Evolutionary conservation across 2,797 vertebrate genomes (phyloP), one percentile per base, ranked within the genome.

Genomic region (Tokudaia tokunoshimensis): DNA sequence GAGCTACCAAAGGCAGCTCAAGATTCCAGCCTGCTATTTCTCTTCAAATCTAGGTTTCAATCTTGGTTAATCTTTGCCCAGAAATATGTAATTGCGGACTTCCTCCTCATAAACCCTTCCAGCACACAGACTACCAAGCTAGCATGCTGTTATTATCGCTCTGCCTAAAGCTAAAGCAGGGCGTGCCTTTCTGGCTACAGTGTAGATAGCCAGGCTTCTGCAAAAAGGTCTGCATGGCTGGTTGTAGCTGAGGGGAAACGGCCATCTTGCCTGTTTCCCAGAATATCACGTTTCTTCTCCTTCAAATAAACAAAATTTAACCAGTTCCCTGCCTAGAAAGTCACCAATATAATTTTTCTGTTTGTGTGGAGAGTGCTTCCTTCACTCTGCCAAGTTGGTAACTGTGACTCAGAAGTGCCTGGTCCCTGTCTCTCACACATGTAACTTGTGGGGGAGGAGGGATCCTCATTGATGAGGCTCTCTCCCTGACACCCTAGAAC

Each of bases 41-140:
- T 97, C 98, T 98, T 97, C 97, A 96, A 98, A 98, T 97, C 98
- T 98, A 95, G 94, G 98, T 98, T 99, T 98, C 98, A 97, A 97
- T 98, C 98, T 98, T 98, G 98, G 99, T 99, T 99, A 99, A 99
- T 99, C 99, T 99, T 99, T 99, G 99, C 99, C 99, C 99, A 99
- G 99, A 99, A 99, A 99, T 99, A 99, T 99, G 99, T 99, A 99
- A 99, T 99, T 99, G 99, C 94, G 95, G 99, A 99, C 99, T 99
- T 99, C 99, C 99, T 99, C 98, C 98, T 99, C 99, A 98, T 99
- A 99, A 99, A 99, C 98, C 97, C 98, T 99, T 99, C 98, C 99
- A 99, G 98, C 98, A 98, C 93, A 57, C 95, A 98, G 98, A 96
- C 94, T 85, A 98, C 99, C 98, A 97, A 99, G 98, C 97, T 98